Evolutionary conservation across 2,113 vertebrate genomes (phyloP), one percentile per base, ranked within the genome.

Genomic region (Pimephales promelas): DNA sequence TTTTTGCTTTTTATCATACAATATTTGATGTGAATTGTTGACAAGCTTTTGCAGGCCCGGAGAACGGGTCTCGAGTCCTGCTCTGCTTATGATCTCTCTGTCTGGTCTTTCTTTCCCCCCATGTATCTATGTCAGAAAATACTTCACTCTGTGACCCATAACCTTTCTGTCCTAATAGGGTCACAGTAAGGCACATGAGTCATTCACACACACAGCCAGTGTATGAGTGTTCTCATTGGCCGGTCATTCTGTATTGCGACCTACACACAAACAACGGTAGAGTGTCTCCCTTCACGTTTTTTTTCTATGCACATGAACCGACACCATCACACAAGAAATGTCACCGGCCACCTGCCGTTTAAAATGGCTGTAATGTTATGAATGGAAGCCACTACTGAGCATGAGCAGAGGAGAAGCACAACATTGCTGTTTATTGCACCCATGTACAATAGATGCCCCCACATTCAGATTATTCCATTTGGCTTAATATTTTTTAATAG

Each of bases 311-410:
- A 24, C 31, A 3, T 8, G 2, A 40, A 36, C 31, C 10, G 36
- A 57, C 57, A 79, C 57, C n/a, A 43, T 45, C 57, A 59, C 24
- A 62, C 4, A 64, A 24, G 24, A 24, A 18, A 28, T 54, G 45
- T 31, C 91, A 88, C 89, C 89, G 88, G 90, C 90, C 91, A 89
- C 89, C 90, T 93, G 93, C 92, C 91, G 7, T 93, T 93, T 92
- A 93, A 93, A 92, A 91, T 92, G 92, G 71, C 34, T 66, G 90
- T 91, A 89, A 90, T 90, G 90, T 90, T 90, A 91, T 91, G 91
- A 92, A 91, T 90, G 88, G 88, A 87, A 85, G 88, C 89, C 89
- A 90, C 89, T 89, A 90, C 88, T 88, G 90, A 88, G 90, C 91
- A 90, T 89, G 90, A 91, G 92, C 90, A 90, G 43, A 45, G 24